phyloP scores from a whole-genome alignment of 2,888 invertebrate species.

The Noctuana brunneofusca region DNA sequence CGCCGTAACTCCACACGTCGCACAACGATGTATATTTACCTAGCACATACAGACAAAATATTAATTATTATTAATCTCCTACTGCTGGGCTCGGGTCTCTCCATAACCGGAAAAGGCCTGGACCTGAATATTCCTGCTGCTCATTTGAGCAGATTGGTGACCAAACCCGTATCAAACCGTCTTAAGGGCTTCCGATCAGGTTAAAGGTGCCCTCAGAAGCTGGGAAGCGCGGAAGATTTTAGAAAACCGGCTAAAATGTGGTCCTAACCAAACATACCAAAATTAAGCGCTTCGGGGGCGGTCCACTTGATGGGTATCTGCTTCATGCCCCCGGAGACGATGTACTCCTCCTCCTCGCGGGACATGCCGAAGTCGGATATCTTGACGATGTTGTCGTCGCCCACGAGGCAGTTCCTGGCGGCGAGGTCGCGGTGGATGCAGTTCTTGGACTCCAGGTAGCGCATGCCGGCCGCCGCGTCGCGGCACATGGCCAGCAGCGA shows the following conservation, averaged over 20 bases:
- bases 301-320: slow-evolving; percentile 99
- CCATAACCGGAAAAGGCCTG: too few relatives aligned
- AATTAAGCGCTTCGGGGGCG: slow-evolving; percentile 97
- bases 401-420: slow-evolving; percentile 95
- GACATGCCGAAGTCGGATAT: slow-evolving; percentile 99
- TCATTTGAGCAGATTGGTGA: too few relatives aligned
- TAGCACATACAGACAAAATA: slow-evolving; percentile 54
- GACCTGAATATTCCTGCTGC: too few relatives aligned
- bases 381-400: slow-evolving; percentile 94
- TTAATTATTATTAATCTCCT: too few relatives aligned
- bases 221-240: too few relatives aligned
- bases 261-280: slow-evolving; percentile 89
- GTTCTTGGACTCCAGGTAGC: slow-evolving; percentile 96
- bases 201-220: too few relatives aligned
- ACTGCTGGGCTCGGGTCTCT: too few relatives aligned
- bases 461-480: slow-evolving; percentile 96
- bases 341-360: slow-evolving; percentile 97
- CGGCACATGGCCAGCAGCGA: slow-evolving; percentile 94
- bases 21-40: slow-evolving; percentile 97
- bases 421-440: slow-evolving; percentile 98
- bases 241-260: too few relatives aligned
- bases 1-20: slow-evolving; percentile 98
- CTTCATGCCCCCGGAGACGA: slow-evolving; percentile 98
- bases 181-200: too few relatives aligned
- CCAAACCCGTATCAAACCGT: too few relatives aligned